Conservation (phyloP, 92 coral and sea anemone species). For the Parazoanthus darwini region DNA sequence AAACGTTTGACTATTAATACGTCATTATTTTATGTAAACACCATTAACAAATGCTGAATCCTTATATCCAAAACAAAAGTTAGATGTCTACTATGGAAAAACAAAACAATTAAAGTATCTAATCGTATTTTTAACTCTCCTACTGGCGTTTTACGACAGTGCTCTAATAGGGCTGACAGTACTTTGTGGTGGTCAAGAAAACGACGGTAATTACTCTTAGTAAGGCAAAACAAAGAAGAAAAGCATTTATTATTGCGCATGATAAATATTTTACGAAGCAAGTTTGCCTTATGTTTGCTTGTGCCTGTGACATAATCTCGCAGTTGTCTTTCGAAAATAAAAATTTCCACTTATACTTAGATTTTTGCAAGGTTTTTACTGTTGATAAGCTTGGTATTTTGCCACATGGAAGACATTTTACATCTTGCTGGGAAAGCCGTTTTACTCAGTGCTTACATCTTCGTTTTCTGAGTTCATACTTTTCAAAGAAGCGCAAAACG, state of each 20-base stretch:
- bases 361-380: background rate
- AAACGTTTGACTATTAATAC: constrained; percentile 21
- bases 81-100: constrained; percentile 9
- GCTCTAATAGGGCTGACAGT: constrained; percentile 9
- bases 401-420: background rate
- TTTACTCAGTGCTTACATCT: background rate
- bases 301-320: background rate
- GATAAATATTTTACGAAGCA: background rate
- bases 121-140: constrained; percentile 19
- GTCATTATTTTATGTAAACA: constrained; percentile 21
- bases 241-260: background rate
- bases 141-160: background rate
- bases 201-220: background rate
- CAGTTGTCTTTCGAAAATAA: background rate
- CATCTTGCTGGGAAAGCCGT: background rate
- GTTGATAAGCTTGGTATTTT: background rate
- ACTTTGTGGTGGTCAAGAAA: constrained; percentile 24
- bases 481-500: background rate
- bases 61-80: constrained; percentile 4
- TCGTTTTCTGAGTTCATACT: background rate
- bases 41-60: constrained; percentile 11
- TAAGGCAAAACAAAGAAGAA: background rate
- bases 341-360: too few relatives aligned
- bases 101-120: constrained; percentile 33
- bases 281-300: background rate